A percentile compares a stretch with the other conserved stretches of the same genome.
These are phyloP conservation scores for Limosa lapponica DNA, from an alignment of 2,797 vertebrate genomes.

Conservation along the genomic window DNA sequence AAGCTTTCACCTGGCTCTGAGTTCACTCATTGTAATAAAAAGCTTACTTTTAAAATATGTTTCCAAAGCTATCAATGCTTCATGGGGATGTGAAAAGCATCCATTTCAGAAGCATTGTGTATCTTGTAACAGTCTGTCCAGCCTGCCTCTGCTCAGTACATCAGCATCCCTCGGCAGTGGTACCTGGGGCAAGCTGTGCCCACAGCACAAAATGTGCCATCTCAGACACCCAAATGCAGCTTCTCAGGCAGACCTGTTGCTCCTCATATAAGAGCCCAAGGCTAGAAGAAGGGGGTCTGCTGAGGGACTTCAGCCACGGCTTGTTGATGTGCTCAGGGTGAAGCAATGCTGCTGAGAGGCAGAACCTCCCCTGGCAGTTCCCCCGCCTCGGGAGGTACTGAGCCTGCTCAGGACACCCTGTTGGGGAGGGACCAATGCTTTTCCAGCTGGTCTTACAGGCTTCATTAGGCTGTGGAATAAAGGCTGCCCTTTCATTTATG, in stretches of 20 bases:
- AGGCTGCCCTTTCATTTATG: neutral
- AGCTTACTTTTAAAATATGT: neutral
- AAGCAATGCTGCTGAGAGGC: neutral
- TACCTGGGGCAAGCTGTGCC: neutral
- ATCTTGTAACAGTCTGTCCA: neutral
- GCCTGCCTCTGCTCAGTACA: neutral
- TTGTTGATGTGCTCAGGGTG: neutral
- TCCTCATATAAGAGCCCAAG: neutral
- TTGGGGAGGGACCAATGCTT: neutral
- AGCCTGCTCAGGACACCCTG: neutral
- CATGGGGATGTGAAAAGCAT: neutral
- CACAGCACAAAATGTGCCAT: neutral
- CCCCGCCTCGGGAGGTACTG: neutral
- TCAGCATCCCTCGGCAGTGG: neutral
- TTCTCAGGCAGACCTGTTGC: neutral
- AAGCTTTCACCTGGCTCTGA: neutral
- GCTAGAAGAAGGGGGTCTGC: neutral
- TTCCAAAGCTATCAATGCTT: neutral
- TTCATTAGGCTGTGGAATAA: neutral
- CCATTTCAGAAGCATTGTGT: neutral
- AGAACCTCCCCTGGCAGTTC: neutral
- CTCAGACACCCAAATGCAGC: neutral
- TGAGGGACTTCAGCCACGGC: neutral
- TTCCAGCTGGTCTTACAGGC: neutral
- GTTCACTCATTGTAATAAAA: neutral